Evolutionary conservation across 2,888 invertebrate genomes (phyloP), one percentile per base, ranked within the genome.

Genomic region (Microctonus aethiopoides): DNA sequence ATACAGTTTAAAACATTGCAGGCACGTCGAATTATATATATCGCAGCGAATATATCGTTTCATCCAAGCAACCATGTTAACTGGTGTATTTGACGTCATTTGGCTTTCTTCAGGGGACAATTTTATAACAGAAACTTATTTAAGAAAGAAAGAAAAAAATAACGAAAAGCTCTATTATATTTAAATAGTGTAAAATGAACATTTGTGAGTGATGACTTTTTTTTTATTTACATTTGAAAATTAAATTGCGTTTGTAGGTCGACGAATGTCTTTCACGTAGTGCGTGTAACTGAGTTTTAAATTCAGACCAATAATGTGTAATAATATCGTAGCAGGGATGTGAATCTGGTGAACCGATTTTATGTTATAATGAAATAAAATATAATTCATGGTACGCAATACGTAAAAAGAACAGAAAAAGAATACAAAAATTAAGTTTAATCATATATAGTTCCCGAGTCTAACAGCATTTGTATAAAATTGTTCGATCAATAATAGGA

Each of bases 181-280:
- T 86, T 86, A 86, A 86, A 86, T 86, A 86, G 84, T 86, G 86
- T 86, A 85, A 85, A 85, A 86, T 86, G 85, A 80, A 86, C 82
- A 84, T 83, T 80, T 82, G 83, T 84, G 84, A 83, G 83, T 83
- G 85, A 84, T 83, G 81, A 81, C 81, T 78, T 70, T 73, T 65
- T 73, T 54, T 70, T 34, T 66, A 77, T 83, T 79, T 76, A 83
- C 83, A 82, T 84, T 83, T 84, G 81, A 79, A 83, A 83, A 83
- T 84, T 80, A 84, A 84, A 84, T 84, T 85, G 82, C 80, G 83
- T 86, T 86, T 84, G 83, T 85, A 85, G 83, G 83, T 82, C 81
- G 81, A 82, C 84, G 84, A 84, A 85, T 85, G 86, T 85, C 86
- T 86, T 84, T 85, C 84, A 83, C 84, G 82, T 84, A 81, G 84